These are phyloP conservation scores for Chaunax sp. DNA, from an alignment of 2,797 vertebrate species.

Conservation along the genomic window DNA sequence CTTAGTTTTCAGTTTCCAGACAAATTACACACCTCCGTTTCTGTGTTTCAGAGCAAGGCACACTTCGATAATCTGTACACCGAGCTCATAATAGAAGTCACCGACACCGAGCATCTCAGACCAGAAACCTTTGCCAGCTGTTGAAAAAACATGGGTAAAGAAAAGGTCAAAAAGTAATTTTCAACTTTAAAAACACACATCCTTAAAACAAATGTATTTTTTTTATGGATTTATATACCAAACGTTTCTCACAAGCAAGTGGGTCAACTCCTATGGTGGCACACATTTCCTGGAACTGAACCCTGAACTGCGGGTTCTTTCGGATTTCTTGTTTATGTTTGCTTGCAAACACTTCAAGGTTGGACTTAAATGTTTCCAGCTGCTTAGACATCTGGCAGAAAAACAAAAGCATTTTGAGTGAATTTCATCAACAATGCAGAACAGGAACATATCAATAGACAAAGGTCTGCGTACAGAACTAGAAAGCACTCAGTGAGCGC, in stretches of 20 bases:
- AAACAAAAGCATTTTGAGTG: not conserved
- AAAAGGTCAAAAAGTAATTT: not conserved
- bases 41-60: slow-evolving; percentile 96
- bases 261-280: slow-evolving; percentile 97
- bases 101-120: slow-evolving; percentile 98
- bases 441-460: not conserved
- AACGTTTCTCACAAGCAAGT: slow-evolving; percentile 89
- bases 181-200: not conserved
- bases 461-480: not conserved
- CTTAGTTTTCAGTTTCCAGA: not conserved
- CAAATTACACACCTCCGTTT: slow-evolving; percentile 89
- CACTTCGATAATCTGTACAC: slow-evolving; percentile 97
- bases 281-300: slow-evolving; percentile 99
- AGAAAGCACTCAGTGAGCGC: no score
- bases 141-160: not conserved
- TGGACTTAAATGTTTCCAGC: slow-evolving; percentile 94
- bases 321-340: slow-evolving; percentile 99
- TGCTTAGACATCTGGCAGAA: slow-evolving; percentile 94
- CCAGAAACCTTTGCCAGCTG: slow-evolving; percentile 99
- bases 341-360: slow-evolving; percentile 97
- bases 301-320: slow-evolving; percentile 91
- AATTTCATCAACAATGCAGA: not conserved
- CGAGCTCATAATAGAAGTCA: slow-evolving; percentile 98
- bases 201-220: not conserved
- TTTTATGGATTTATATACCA: not conserved